These are phyloP conservation scores for Eubasilissa regina DNA, from an alignment of 1,140 invertebrate genomes.

Conservation along the genomic window DNA sequence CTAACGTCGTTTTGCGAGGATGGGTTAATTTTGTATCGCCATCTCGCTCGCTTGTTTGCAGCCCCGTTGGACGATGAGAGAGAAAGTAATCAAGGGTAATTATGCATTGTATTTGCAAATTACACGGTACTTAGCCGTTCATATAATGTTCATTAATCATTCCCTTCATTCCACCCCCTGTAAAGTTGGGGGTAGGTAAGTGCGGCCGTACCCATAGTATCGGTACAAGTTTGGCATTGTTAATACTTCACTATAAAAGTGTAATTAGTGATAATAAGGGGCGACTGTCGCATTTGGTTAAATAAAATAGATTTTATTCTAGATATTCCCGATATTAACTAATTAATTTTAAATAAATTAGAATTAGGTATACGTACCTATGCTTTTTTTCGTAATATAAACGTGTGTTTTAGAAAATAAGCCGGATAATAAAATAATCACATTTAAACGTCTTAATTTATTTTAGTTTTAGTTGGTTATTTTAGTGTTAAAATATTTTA, in stretches of 20 bases:
- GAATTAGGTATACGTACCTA: too few species aligned
- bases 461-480: too few species aligned
- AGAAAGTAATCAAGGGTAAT: conserved; percentile 66
- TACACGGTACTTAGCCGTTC: conserved; percentile 75
- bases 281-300: background rate
- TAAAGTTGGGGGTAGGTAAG: conserved; percentile 23
- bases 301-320: too few species aligned
- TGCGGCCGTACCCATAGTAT: background rate
- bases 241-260: conserved; percentile 34
- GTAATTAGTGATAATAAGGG: conserved; percentile 33
- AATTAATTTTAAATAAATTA: too few species aligned
- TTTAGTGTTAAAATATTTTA: too few species aligned
- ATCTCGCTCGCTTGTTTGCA: conserved; percentile 22
- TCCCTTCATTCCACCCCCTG: conserved; percentile 15
- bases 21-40: conserved; percentile 22
- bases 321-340: too few species aligned
- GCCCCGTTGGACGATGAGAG: conserved; percentile 36
- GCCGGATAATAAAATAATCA: too few species aligned
- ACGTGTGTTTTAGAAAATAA: too few species aligned
- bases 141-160: conserved; percentile 74
- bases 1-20: conserved; percentile 6
- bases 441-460: too few species aligned
- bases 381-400: too few species aligned
- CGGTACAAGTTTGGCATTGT: conserved; percentile 2
- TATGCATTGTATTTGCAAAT: conserved; percentile 75